Conservation (phyloP, 2,797 vertebrate genomes). For the Hylomyscus alleni region DNA sequence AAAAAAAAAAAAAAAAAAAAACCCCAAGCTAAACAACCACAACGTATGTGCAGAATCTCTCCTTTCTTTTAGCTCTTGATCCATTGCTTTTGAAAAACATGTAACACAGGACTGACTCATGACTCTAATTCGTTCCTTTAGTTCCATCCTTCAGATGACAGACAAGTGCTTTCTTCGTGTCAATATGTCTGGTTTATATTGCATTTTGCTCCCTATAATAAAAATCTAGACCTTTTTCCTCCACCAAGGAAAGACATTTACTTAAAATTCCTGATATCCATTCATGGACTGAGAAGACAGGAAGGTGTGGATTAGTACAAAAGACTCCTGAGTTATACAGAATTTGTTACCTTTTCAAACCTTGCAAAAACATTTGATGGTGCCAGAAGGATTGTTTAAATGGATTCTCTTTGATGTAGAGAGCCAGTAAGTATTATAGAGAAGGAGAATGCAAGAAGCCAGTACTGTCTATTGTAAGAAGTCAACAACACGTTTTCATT, state of each 20-base stretch:
- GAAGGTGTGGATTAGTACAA: background rate
- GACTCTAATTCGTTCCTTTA: background rate
- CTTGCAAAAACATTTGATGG: background rate
- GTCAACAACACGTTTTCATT: background rate
- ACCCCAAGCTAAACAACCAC: background rate
- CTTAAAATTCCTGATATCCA: background rate
- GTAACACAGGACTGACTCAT: background rate
- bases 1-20: no score
- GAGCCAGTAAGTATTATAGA: background rate
- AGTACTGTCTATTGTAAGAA: background rate
- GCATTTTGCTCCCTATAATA: background rate
- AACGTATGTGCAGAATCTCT: background rate
- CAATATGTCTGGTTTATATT: background rate
- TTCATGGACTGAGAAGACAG: background rate
- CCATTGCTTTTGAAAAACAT: background rate
- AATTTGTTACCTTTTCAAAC: background rate
- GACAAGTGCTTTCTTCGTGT: background rate
- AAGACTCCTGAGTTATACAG: background rate
- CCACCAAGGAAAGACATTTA: background rate
- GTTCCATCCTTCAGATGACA: background rate
- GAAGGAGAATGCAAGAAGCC: background rate
- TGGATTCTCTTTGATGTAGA: background rate
- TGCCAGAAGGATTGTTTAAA: background rate
- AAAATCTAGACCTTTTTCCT: background rate
- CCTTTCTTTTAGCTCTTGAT: background rate